Percentiles rank a stretch among this genome's conserved stretches.
These are phyloP conservation scores for Apis dorsata DNA, from an alignment of 1,140 invertebrate genomes.

Conservation along the genomic window DNA sequence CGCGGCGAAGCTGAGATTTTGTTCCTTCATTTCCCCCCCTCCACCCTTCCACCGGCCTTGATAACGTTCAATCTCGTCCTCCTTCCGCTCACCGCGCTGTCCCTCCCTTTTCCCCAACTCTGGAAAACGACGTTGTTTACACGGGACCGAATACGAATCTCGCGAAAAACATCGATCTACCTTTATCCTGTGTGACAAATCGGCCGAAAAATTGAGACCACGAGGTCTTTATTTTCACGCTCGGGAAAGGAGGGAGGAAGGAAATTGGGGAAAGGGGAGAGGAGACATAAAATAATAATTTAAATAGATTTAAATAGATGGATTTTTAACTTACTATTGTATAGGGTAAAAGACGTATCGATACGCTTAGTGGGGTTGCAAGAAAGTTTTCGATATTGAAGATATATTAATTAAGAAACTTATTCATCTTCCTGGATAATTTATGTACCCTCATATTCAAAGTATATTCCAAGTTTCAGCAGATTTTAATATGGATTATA, in stretches of 20 bases:
- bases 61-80: background rate
- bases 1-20: slow-evolving; percentile 54
- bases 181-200: slow-evolving; percentile 22
- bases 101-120: background rate
- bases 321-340: slow-evolving; percentile 3
- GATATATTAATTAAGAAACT: slow-evolving; percentile 4
- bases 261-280: too few relatives aligned
- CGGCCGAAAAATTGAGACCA: slow-evolving; percentile 13
- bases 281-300: too few relatives aligned
- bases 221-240: background rate
- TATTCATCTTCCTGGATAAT: background rate
- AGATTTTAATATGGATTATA: background rate
- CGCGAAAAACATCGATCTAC: slow-evolving; percentile 23
- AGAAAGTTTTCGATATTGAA: background rate
- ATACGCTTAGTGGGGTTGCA: background rate
- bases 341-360: background rate
- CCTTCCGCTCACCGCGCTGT: background rate
- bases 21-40: slow-evolving; percentile 45
- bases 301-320: too few relatives aligned
- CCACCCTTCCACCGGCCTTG: background rate
- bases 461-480: background rate
- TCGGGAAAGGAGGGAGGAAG: too few relatives aligned
- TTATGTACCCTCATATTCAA: background rate
- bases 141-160: background rate
- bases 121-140: slow-evolving; percentile 49